phyloP scores from a whole-genome alignment of 1,140 invertebrate genomes.

The Diorhabda elongata region DNA sequence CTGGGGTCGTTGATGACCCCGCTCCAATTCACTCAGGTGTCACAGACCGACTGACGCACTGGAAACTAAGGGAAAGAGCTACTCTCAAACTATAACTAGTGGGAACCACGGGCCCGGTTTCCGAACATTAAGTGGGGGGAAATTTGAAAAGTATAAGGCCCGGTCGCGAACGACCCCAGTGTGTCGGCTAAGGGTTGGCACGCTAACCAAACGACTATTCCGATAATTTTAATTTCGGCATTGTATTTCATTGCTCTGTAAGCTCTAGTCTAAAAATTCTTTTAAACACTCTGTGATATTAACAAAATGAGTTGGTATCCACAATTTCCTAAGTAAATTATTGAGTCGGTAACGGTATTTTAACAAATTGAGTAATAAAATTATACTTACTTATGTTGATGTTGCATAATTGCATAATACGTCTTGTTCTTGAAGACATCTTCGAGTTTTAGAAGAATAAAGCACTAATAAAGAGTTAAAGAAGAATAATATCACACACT shows the following conservation, averaged over 20 bases:
- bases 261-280: too few relatives aligned
- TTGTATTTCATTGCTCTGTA: too few relatives aligned
- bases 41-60: too few relatives aligned
- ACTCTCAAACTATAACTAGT: background rate
- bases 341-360: too few relatives aligned
- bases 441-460: background rate
- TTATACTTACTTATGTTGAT: too few relatives aligned
- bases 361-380: too few relatives aligned
- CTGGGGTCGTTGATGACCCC: too few relatives aligned
- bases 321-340: background rate
- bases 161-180: conserved; percentile 4
- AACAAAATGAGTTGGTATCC: conserved; percentile 3
- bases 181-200: background rate
- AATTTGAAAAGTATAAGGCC: conserved; percentile 5
- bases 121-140: conserved; percentile 9
- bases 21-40: too few relatives aligned
- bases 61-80: background rate
- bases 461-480: background rate
- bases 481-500: background rate
- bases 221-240: too few relatives aligned
- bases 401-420: too few relatives aligned
- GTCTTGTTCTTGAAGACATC: too few relatives aligned
- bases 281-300: background rate
- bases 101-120: background rate
- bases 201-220: background rate